Evolutionary conservation across 2,888 invertebrate species (phyloP), one percentile per base, ranked within the genome.

Genomic region (Aphidoletes aphidimyza): DNA sequence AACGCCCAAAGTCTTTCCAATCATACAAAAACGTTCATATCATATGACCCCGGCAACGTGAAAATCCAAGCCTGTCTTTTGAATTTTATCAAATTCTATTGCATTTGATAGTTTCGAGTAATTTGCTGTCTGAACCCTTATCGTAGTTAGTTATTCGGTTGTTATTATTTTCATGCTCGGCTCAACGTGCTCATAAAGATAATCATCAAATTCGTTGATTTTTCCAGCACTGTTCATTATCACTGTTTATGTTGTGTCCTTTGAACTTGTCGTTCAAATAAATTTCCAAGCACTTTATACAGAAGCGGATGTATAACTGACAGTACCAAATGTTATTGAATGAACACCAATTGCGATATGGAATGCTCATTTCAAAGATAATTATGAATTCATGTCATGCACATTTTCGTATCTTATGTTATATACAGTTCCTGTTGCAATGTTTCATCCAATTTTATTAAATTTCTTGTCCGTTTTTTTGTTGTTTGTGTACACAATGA

Each of bases 381-480:
- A 69, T 69, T 69, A 69, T 69, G 69, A 69, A 69, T 69, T 69
- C 69, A 69, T 69, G 69, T 69, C 69, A 69, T 69, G 69, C 69
- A 30, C 17, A 69, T 69, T 69, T 26, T 69, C 69, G 69, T 69
- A 69, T 69, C 69, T 69, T 30, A 30, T 69, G 14, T 69, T 22
- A 22, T n/a, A n/a, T 54, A 54, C 54, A 69, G 30, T 69, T 69
- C 69, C 69, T 69, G 69, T 69, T 69, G 0, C 30, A 69, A 69
- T 69, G 34, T 69, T 30, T 14, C 30, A 69, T 30, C 26, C 30
- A 69, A n/a, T 69, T 69, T 30, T 69, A 69, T 69, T 69, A 69
- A 69, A 30, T 69, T 69, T 69, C 30, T 69, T 69, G 6, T 34
- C 30, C 69, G n/a, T 69, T 69, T 69, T 30, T 5, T 30, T 19